These are phyloP conservation scores for Dolichomitus sp. DNA, from an alignment of 2,888 invertebrate species.

Conservation along the genomic window DNA sequence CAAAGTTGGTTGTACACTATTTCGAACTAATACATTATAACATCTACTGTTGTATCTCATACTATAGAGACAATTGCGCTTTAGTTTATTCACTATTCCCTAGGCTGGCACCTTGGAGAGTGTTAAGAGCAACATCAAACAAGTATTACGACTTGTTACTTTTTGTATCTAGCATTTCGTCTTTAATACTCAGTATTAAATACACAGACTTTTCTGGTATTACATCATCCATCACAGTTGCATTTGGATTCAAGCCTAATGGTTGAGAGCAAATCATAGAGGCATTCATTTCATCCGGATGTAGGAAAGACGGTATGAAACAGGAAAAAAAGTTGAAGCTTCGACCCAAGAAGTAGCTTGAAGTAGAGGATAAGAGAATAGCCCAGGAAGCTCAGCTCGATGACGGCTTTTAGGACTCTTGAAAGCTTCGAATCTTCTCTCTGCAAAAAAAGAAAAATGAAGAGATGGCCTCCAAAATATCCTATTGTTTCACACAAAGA, in stretches of 20 bases:
- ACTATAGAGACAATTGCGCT: no score
- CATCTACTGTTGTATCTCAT: background rate
- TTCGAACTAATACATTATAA: background rate
- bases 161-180: background rate
- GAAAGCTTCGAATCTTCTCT: slow-evolving; percentile 36
- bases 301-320: background rate
- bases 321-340: slow-evolving; percentile 25
- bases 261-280: slow-evolving; percentile 53
- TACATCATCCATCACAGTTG: background rate
- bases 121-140: no score
- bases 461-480: background rate
- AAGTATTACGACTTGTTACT: no score
- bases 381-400: slow-evolving; percentile 48
- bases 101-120: no score
- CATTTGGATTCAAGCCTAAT: background rate
- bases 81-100: no score
- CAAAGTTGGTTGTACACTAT: background rate
- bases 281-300: slow-evolving; percentile 47
- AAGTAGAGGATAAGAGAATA: slow-evolving; percentile 17
- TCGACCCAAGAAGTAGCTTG: slow-evolving; percentile 6
- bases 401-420: slow-evolving; percentile 31
- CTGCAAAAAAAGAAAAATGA: slow-evolving; percentile 20
- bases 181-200: background rate
- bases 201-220: no score
- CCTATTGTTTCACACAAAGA: background rate